These are phyloP conservation scores for Eupeodes latifasciatus DNA, from an alignment of 2,888 invertebrate species.

Conservation along the genomic window DNA sequence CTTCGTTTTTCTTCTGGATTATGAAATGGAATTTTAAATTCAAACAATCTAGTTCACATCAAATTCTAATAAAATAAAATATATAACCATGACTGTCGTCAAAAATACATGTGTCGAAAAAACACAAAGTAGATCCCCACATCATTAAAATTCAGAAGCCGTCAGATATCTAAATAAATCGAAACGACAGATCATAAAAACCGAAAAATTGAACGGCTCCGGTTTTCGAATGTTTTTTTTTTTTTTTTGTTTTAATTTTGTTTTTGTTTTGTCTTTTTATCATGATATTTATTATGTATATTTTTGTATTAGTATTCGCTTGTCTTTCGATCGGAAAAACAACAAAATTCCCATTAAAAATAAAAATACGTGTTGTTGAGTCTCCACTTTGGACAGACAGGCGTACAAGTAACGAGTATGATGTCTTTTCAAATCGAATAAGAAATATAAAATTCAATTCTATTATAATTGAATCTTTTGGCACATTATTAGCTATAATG, in stretches of 20 bases:
- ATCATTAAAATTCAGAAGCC: constrained; percentile 76
- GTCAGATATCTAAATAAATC: constrained; percentile 81
- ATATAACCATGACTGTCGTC: constrained; percentile 48
- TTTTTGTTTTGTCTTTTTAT: constrained; percentile 38
- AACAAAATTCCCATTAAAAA: constrained; percentile 70
- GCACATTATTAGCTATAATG: constrained; percentile 67
- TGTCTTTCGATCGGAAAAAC: constrained; percentile 66
- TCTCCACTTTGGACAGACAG: constrained; percentile 23
- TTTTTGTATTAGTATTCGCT: constrained; percentile 63
- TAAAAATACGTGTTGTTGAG: constrained; percentile 64
- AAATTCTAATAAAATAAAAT: constrained; percentile 40
- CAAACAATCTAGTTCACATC: constrained; percentile 66
- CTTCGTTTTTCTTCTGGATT: constrained; percentile 41
- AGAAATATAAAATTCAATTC: constrained; percentile 42
- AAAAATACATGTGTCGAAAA: constrained; percentile 69
- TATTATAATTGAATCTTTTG: constrained; percentile 50
- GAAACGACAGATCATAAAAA: constrained; percentile 84
- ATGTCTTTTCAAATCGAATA: constrained; percentile 26
- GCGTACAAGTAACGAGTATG: neutral
- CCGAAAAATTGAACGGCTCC: constrained; percentile 70
- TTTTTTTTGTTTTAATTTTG: constrained; percentile 77
- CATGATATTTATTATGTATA: constrained; percentile 34
- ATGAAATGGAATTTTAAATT: constrained; percentile 67
- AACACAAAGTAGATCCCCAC: constrained; percentile 64
- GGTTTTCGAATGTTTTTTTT: constrained; percentile 79